Percentiles rank a stretch among this genome's conserved stretches.
Evolutionary conservation across 2,888 invertebrate genomes (phyloP).

Genomic region (Congeria kusceri): DNA sequence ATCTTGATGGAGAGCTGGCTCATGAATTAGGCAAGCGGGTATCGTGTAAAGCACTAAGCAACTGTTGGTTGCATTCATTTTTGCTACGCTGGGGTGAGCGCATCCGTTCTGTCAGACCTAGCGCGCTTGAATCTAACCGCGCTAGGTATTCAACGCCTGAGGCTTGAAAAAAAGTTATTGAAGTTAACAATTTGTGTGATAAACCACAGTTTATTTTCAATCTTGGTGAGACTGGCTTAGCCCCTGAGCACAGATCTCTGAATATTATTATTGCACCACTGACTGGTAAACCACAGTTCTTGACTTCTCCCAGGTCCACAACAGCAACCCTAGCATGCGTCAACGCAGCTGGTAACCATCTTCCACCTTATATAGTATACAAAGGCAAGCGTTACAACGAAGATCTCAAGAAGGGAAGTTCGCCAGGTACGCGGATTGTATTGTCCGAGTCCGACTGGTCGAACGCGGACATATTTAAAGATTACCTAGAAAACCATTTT

Average conservation of each 20-base stretch:
- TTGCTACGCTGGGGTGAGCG: slow-evolving; percentile 5
- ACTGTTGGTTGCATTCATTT: slow-evolving; percentile 27
- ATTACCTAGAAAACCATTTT: slow-evolving; percentile 16
- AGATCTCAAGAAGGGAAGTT: slow-evolving; percentile 6
- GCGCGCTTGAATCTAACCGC: slow-evolving; percentile 32
- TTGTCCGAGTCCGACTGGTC: slow-evolving; percentile 22
- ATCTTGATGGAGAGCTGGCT: slow-evolving; percentile 7
- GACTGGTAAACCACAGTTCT: slow-evolving; percentile 1
- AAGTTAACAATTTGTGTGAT: no score
- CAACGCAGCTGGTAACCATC: neutral
- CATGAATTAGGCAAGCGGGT: slow-evolving; percentile 12
- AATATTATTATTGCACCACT: slow-evolving; percentile 11
- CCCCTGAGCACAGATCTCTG: slow-evolving; percentile 11
- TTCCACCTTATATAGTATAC: slow-evolving; percentile 1
- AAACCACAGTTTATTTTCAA: slow-evolving; percentile 8
- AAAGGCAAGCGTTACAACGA: slow-evolving; percentile 11
- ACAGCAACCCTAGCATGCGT: slow-evolving; percentile 12
- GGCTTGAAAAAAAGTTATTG: no score
- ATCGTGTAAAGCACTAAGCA: slow-evolving; percentile 21
- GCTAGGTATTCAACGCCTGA: slow-evolving; percentile 23
- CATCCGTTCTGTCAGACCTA: slow-evolving; percentile 8
- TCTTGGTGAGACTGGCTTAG: slow-evolving; percentile 9
- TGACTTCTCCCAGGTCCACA: slow-evolving; percentile 1
- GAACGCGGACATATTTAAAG: neutral
- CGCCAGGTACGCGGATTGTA: slow-evolving; percentile 11